Evolutionary conservation across 92 coral and sea anemone species (phyloP).

Genomic region (Siderastrea siderea): DNA sequence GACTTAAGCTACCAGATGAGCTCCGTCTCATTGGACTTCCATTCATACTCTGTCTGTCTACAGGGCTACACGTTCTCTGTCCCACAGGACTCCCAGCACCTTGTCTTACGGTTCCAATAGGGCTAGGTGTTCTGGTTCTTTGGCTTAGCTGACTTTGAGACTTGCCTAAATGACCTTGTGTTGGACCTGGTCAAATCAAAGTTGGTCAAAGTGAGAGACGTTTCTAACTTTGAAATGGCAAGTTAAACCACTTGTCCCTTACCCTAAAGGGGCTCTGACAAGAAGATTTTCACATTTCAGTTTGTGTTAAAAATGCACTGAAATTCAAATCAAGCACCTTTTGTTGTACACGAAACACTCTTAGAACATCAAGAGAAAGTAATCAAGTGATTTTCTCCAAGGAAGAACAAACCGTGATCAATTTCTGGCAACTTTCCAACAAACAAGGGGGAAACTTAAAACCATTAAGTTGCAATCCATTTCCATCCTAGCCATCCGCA

Average conservation of each 20-base stretch:
- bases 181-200: slow-evolving; percentile 8
- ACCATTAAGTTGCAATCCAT: too few species aligned
- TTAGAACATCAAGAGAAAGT: too few species aligned
- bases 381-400: too few species aligned
- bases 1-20: slow-evolving; percentile 85
- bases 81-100: slow-evolving; percentile 70
- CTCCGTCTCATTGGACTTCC: slow-evolving; percentile 74
- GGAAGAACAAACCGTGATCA: too few species aligned
- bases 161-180: slow-evolving; percentile 15
- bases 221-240: slow-evolving; percentile 1
- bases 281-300: neutral
- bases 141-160: slow-evolving; percentile 28
- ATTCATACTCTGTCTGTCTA: slow-evolving; percentile 59
- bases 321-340: too few species aligned
- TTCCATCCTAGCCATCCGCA: too few species aligned
- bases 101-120: slow-evolving; percentile 74
- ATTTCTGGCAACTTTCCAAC: too few species aligned
- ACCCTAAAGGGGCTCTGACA: neutral
- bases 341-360: too few species aligned
- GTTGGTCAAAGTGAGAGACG: neutral
- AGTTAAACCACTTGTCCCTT: neutral
- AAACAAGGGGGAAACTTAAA: too few species aligned
- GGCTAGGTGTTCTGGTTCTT: slow-evolving; percentile 70
- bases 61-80: slow-evolving; percentile 64
- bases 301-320: too few species aligned